Evolutionary conservation across 1,140 invertebrate genomes (phyloP).

Genomic region (Apis florea): DNA sequence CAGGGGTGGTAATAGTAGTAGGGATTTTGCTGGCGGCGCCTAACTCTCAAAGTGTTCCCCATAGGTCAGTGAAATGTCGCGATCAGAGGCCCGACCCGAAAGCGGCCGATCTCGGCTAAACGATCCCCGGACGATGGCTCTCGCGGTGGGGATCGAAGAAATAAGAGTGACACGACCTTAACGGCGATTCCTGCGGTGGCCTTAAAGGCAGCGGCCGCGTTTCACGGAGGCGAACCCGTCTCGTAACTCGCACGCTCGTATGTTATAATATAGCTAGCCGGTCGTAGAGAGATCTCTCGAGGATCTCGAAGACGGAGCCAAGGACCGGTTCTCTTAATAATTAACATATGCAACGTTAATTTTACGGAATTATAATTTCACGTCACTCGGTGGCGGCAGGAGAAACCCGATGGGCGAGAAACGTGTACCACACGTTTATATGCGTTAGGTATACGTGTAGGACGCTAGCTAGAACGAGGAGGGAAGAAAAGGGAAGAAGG

Average conservation of each 20-base stretch:
- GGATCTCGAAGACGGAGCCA: constrained; percentile 51
- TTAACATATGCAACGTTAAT: constrained; percentile 78
- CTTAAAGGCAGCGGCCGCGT: constrained; percentile 4
- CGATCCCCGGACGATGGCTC: background rate
- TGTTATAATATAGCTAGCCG: background rate
- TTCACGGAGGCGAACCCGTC: background rate
- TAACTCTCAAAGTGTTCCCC: background rate
- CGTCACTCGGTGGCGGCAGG: constrained; percentile 59
- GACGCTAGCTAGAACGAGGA: background rate
- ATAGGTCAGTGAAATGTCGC: constrained; percentile 41
- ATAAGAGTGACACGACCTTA: constrained; percentile 1
- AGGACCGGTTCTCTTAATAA: constrained; percentile 74
- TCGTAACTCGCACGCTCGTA: constrained; percentile 38
- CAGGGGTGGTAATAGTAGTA: too few relatives aligned
- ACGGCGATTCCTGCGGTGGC: background rate
- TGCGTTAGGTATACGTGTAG: too few relatives aligned
- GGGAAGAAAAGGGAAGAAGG: constrained; percentile 38
- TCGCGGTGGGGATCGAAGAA: background rate
- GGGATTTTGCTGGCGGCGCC: background rate
- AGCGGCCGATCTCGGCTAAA: constrained; percentile 20
- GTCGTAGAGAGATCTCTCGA: constrained; percentile 16
- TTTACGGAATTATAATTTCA: constrained; percentile 78
- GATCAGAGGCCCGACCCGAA: background rate
- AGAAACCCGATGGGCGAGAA: constrained; percentile 55
- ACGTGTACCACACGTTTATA: constrained; percentile 22